Percentiles rank a stretch among this genome's conserved stretches.
phyloP scores from a whole-genome alignment of 2,888 invertebrate genomes.

The Trichopria drosophilae region DNA sequence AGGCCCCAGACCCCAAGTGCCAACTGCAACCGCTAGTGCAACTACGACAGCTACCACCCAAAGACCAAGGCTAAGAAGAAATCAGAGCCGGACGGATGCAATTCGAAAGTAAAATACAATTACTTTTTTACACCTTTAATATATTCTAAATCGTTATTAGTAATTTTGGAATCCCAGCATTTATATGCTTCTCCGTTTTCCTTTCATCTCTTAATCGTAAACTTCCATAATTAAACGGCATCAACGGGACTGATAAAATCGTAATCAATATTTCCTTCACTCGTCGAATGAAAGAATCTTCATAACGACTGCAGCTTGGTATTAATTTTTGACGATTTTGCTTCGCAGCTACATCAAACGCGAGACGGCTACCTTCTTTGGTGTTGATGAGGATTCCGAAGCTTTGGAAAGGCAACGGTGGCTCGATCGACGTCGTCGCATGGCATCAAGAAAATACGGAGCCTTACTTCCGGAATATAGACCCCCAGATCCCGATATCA shows the following conservation, averaged over 20 bases:
- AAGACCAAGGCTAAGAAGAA: conserved; percentile 61
- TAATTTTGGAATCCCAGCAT: neutral
- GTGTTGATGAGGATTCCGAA: conserved; percentile 78
- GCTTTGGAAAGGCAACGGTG: conserved; percentile 74
- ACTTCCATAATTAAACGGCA: no score
- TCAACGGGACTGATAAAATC: no score
- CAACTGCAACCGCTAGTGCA: conserved; percentile 48
- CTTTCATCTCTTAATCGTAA: neutral
- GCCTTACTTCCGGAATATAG: conserved; percentile 65
- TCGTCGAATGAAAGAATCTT: neutral
- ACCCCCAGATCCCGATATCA: conserved; percentile 66
- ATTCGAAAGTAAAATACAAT: conserved; percentile 55
- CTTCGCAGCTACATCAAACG: conserved; percentile 69
- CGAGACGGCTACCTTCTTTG: conserved; percentile 84
- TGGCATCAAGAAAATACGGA: conserved; percentile 73
- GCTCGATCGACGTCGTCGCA: conserved; percentile 77
- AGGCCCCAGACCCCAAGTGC: conserved; percentile 50
- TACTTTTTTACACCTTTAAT: neutral
- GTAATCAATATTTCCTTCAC: no score
- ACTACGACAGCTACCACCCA: conserved; percentile 56
- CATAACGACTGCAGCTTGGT: neutral
- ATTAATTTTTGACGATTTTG: neutral
- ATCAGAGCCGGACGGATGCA: conserved; percentile 54
- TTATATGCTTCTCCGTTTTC: neutral
- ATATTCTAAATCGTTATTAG: neutral